Conservation (phyloP, 2,888 invertebrate genomes). For the Chaetogeoica ovagalla region DNA sequence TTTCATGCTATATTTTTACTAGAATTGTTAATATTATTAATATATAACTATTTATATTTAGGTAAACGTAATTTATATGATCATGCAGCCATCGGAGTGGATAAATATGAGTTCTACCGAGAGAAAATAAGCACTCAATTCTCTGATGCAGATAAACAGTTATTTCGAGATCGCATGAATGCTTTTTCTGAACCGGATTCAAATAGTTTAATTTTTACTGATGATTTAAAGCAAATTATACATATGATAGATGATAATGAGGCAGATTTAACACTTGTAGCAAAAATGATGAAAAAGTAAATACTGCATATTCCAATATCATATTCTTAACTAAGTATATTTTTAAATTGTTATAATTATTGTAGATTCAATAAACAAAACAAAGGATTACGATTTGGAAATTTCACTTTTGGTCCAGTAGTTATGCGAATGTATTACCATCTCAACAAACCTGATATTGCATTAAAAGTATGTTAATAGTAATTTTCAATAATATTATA, state of each 20-base stretch:
- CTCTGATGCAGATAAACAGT: slow-evolving; percentile 57
- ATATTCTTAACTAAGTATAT: not conserved
- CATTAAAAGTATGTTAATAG: slow-evolving; percentile 62
- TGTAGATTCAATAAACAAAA: slow-evolving; percentile 73
- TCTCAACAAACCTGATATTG: slow-evolving; percentile 70
- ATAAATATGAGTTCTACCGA: slow-evolving; percentile 65
- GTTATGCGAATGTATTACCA: slow-evolving; percentile 77
- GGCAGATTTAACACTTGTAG: slow-evolving; percentile 67
- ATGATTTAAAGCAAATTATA: slow-evolving; percentile 81
- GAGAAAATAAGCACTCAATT: slow-evolving; percentile 67
- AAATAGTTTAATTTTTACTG: slow-evolving; percentile 76
- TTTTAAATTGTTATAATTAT: slow-evolving; percentile 54
- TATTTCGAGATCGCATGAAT: slow-evolving; percentile 73
- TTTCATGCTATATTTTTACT: not conserved
- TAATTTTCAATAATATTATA: slow-evolving; percentile 1
- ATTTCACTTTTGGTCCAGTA: slow-evolving; percentile 79
- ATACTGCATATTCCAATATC: not conserved
- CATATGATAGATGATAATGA: slow-evolving; percentile 68
- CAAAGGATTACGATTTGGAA: slow-evolving; percentile 74
- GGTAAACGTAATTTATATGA: slow-evolving; percentile 57
- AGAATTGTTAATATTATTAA: not conserved
- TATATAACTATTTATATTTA: slow-evolving; percentile 21
- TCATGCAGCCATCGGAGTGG: slow-evolving; percentile 67
- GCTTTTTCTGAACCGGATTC: slow-evolving; percentile 65
- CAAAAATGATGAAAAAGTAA: slow-evolving; percentile 73